Percentiles rank a stretch among this genome's conserved stretches.
Conservation (phyloP, 2,888 invertebrate species). For the Tenthredo amoena region DNA sequence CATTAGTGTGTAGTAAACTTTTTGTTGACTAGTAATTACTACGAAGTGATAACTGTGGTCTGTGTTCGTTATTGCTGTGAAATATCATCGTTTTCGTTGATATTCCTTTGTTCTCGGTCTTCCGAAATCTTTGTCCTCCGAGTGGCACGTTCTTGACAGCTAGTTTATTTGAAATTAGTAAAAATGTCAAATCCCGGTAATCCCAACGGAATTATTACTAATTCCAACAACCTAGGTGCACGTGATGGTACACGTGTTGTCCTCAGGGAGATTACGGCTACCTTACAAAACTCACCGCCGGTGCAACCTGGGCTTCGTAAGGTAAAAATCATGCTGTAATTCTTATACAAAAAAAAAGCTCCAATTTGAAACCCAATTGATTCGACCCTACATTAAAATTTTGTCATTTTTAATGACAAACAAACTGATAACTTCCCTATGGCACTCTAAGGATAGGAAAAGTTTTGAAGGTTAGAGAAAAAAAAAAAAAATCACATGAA, state of each 20-base stretch:
- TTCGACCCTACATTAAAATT: neutral
- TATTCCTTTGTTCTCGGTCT: slow-evolving; percentile 37
- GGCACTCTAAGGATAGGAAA: neutral
- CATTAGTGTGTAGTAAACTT: neutral
- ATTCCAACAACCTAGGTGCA: slow-evolving; percentile 50
- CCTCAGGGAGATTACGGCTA: slow-evolving; percentile 71
- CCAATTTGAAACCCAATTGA: neutral
- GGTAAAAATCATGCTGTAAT: slow-evolving; percentile 60
- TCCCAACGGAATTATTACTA: slow-evolving; percentile 16
- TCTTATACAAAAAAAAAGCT: neutral
- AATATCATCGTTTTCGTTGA: slow-evolving; percentile 3
- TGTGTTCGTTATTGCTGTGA: neutral
- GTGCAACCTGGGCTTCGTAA: slow-evolving; percentile 62
- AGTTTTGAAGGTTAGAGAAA: neutral
- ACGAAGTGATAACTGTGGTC: neutral
- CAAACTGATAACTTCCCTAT: neutral
- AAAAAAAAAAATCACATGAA: neutral
- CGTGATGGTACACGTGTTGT: slow-evolving; percentile 71
- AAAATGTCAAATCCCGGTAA: slow-evolving; percentile 34
- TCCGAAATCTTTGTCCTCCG: slow-evolving; percentile 7
- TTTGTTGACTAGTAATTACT: neutral
- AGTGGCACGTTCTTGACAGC: slow-evolving; percentile 21
- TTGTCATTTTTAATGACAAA: neutral
- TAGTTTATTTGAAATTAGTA: slow-evolving; percentile 21
- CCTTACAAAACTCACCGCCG: slow-evolving; percentile 70